These are phyloP conservation scores for Nomada flava DNA, from an alignment of 2,888 invertebrate genomes.

Conservation along the genomic window DNA sequence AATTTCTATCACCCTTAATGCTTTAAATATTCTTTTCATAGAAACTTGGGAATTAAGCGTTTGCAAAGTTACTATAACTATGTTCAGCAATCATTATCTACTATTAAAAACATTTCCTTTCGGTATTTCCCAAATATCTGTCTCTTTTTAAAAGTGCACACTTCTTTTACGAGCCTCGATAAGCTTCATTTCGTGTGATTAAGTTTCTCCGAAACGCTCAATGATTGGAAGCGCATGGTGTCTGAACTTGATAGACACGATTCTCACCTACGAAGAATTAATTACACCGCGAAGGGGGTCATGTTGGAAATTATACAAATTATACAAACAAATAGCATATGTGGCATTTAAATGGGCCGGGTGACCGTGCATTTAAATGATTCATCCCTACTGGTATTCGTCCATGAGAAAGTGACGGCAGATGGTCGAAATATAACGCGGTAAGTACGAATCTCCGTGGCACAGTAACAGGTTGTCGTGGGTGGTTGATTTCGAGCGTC, in stretches of 20 bases:
- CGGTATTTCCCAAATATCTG: no score
- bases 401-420: conserved; percentile 82
- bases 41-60: no score
- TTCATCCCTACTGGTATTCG: conserved; percentile 68
- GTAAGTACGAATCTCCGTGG: conserved; percentile 75
- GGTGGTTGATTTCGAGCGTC: conserved; percentile 65
- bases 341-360: conserved; percentile 77
- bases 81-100: no score
- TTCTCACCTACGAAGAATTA: conserved; percentile 10
- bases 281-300: not conserved
- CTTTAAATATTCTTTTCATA: no score
- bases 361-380: conserved; percentile 72
- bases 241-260: not conserved
- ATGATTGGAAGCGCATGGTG: no score
- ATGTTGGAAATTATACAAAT: conserved; percentile 16
- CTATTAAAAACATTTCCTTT: not conserved
- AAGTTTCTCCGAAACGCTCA: no score
- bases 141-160: no score
- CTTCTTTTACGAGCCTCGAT: no score
- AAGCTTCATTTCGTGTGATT: no score
- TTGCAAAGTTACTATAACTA: no score
- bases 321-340: conserved; percentile 79
- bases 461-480: conserved; percentile 77
- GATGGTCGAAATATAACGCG: conserved; percentile 76
- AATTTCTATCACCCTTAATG: no score